phyloP scores from a whole-genome alignment of 2,888 invertebrate genomes.

The Hyposoter didymator region DNA sequence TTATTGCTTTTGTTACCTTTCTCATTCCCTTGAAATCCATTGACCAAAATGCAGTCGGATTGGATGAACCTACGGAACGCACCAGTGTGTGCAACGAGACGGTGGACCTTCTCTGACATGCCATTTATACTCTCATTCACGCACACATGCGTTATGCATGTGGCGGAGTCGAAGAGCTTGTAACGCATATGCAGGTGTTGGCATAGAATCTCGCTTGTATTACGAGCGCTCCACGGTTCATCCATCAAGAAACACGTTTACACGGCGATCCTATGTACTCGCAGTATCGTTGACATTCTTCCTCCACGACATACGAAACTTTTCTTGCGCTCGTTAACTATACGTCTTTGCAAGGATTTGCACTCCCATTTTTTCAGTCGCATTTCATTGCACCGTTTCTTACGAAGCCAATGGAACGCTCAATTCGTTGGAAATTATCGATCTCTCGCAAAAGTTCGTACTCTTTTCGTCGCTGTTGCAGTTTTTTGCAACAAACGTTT shows the following conservation, averaged over 20 bases:
- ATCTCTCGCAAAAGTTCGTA: neutral
- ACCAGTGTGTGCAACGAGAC: slow-evolving; percentile 9
- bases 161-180: slow-evolving; percentile 57
- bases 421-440: neutral
- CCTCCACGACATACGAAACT: neutral
- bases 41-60: slow-evolving; percentile 43
- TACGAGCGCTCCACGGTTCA: slow-evolving; percentile 71
- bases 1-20: slow-evolving; percentile 21
- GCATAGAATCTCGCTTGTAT: slow-evolving; percentile 67
- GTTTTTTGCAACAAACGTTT: neutral
- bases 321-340: neutral
- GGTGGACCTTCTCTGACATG: slow-evolving; percentile 18
- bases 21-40: slow-evolving; percentile 32
- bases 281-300: slow-evolving; percentile 62
- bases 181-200: slow-evolving; percentile 69
- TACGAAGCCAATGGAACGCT: no score
- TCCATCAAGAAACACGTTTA: slow-evolving; percentile 76
- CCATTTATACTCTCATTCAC: slow-evolving; percentile 12
- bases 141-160: slow-evolving; percentile 29
- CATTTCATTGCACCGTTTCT: no score
- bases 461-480: neutral
- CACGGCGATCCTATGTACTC: slow-evolving; percentile 48
- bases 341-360: neutral
- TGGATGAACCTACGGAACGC: slow-evolving; percentile 19
- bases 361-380: neutral